Conservation (phyloP, 2,888 invertebrate genomes). For the Luffia ferchaultella region DNA sequence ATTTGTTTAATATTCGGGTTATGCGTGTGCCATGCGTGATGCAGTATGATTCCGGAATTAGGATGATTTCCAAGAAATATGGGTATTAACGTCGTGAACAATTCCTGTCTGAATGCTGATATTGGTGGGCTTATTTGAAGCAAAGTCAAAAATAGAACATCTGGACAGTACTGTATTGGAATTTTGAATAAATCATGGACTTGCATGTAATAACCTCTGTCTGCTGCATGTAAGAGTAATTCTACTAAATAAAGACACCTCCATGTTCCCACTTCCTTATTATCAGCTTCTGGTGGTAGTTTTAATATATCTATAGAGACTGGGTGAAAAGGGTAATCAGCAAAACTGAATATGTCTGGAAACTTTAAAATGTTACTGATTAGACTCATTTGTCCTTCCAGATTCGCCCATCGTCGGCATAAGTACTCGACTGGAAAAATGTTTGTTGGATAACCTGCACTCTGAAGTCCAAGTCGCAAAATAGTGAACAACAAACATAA, state of each 20-base stretch:
- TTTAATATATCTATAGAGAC: slow-evolving; percentile 91
- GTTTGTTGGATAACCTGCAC: slow-evolving; percentile 74
- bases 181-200: slow-evolving; percentile 91
- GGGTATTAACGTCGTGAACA: slow-evolving; percentile 87
- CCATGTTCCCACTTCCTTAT: slow-evolving; percentile 94
- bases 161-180: slow-evolving; percentile 93
- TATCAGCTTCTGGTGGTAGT: slow-evolving; percentile 93
- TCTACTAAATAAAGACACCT: slow-evolving; percentile 92
- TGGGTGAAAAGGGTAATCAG: slow-evolving; percentile 88
- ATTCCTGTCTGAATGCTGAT: slow-evolving; percentile 82
- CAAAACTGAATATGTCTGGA: slow-evolving; percentile 93
- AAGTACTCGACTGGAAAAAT: slow-evolving; percentile 88
- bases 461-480: slow-evolving; percentile 81
- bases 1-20: slow-evolving; percentile 77
- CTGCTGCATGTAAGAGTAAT: slow-evolving; percentile 84
- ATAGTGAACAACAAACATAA: slow-evolving; percentile 84
- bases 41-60: slow-evolving; percentile 94
- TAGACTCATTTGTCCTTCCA: slow-evolving; percentile 92
- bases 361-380: slow-evolving; percentile 87
- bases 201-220: slow-evolving; percentile 83
- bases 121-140: slow-evolving; percentile 87
- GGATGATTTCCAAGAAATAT: slow-evolving; percentile 95
- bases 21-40: slow-evolving; percentile 94
- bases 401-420: slow-evolving; percentile 92
- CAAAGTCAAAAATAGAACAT: slow-evolving; percentile 88